phyloP scores from a whole-genome alignment of 35 echinoderm and acorn worm species.

The Strongylocentrotus purpuratus region DNA sequence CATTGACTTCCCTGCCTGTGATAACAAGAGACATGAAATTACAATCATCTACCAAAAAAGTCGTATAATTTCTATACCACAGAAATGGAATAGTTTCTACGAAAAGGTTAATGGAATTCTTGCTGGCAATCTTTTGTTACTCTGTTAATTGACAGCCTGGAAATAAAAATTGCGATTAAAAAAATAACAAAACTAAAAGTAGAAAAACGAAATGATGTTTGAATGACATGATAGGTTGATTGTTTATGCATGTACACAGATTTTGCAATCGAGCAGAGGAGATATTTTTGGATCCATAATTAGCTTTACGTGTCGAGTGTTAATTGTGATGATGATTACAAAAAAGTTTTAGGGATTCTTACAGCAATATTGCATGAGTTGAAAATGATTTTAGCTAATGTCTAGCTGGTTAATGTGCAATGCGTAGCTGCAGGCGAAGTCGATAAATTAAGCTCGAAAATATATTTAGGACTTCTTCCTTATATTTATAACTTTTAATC shows the following conservation, averaged over 20 bases:
- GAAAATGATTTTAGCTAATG: background rate
- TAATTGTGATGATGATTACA: background rate
- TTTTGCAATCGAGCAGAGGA: background rate
- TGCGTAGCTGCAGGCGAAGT: background rate
- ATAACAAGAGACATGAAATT: too few species aligned
- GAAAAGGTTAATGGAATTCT: too few species aligned
- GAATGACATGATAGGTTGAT: background rate
- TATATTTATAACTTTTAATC: background rate
- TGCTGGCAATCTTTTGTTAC: too few species aligned
- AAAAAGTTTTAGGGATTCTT: background rate
- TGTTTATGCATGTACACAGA: background rate
- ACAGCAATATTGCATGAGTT: background rate
- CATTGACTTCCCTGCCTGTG: too few species aligned
- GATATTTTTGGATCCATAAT: background rate
- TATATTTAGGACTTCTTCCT: background rate
- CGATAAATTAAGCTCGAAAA: background rate
- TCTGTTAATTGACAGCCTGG: too few species aligned
- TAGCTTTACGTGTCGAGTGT: background rate
- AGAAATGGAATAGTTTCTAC: too few species aligned
- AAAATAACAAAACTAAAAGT: too few species aligned
- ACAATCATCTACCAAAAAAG: too few species aligned
- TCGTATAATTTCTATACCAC: too few species aligned
- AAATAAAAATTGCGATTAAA: too few species aligned
- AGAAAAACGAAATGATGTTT: background rate
- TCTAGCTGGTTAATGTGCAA: background rate